Evolutionary conservation across 2,113 vertebrate genomes (phyloP).

Genomic region (Ariopsis seemanni): DNA sequence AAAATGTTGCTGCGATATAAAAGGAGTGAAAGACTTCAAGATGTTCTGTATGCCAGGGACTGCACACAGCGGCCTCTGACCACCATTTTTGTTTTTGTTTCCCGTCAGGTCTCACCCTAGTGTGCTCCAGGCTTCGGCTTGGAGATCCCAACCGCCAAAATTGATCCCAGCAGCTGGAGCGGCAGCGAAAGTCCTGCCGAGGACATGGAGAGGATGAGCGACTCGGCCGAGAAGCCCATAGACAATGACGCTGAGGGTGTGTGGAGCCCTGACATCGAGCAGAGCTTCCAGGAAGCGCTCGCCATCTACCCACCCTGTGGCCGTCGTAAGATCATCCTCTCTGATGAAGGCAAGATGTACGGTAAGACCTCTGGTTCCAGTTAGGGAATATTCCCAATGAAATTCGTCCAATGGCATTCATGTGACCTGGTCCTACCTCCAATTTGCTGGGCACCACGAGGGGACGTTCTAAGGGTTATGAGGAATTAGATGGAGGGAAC

Average conservation of each 20-base stretch:
- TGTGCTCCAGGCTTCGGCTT: constrained; percentile 95
- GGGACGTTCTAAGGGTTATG: constrained; percentile 7
- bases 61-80: constrained; percentile 40
- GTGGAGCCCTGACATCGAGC: constrained; percentile 99
- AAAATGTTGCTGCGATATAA: not conserved
- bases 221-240: constrained; percentile 95
- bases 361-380: constrained; percentile 78
- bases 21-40: not conserved
- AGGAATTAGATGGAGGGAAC: constrained; percentile 31
- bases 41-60: not conserved
- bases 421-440: constrained; percentile 27
- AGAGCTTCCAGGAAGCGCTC: constrained; percentile 99
- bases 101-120: constrained; percentile 85
- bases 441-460: constrained; percentile 11
- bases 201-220: constrained; percentile 97
- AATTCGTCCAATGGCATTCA: constrained; percentile 26
- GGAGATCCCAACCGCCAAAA: constrained; percentile 89
- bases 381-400: constrained; percentile 12
- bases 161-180: constrained; percentile 99
- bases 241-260: constrained; percentile 98
- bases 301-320: constrained; percentile 99
- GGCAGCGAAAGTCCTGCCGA: constrained; percentile 99
- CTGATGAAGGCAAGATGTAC: constrained; percentile 99
- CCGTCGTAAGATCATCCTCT: constrained; percentile 98
- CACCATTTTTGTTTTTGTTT: constrained; percentile 62